Conservation (phyloP, 2,113 vertebrate genomes). For the Zingel zingel region DNA sequence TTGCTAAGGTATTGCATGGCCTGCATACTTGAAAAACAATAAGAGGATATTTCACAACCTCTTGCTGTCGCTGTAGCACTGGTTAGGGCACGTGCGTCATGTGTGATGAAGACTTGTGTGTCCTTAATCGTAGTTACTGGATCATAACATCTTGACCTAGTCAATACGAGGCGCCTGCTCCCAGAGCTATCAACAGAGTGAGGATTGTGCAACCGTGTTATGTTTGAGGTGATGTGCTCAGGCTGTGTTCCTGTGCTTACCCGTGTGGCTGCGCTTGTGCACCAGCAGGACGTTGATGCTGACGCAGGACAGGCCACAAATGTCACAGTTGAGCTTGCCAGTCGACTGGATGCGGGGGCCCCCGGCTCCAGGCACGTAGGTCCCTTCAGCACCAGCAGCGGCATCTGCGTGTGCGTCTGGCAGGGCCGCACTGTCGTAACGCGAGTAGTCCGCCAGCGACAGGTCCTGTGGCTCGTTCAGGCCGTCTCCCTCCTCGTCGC, state of each 20-base stretch:
- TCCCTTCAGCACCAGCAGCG: constrained; percentile 58
- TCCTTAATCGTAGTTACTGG: background rate
- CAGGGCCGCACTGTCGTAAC: constrained; percentile 83
- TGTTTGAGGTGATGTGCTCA: constrained; percentile 61
- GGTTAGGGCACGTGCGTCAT: constrained; percentile 24
- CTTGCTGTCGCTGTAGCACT: background rate
- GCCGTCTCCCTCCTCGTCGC: constrained; percentile 80
- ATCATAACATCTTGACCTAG: constrained; percentile 22
- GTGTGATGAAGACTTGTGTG: background rate
- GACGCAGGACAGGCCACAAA: constrained; percentile 94
- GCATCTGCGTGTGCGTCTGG: constrained; percentile 79
- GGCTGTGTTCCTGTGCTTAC: constrained; percentile 83
- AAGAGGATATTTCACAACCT: constrained; percentile 48
- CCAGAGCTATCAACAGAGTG: constrained; percentile 3
- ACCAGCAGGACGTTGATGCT: constrained; percentile 97
- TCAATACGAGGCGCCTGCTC: constrained; percentile 21
- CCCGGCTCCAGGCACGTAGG: constrained; percentile 48
- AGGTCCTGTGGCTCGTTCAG: constrained; percentile 82
- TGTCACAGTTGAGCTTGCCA: constrained; percentile 92
- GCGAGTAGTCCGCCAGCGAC: constrained; percentile 84
- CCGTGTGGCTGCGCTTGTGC: constrained; percentile 95
- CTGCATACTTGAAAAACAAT: constrained; percentile 22
- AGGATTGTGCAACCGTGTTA: constrained; percentile 40
- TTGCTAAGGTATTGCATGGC: background rate
- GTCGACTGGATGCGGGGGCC: constrained; percentile 78